Evolutionary conservation across 2,113 vertebrate species (phyloP).

Genomic region (Pachyramphus minor): DNA sequence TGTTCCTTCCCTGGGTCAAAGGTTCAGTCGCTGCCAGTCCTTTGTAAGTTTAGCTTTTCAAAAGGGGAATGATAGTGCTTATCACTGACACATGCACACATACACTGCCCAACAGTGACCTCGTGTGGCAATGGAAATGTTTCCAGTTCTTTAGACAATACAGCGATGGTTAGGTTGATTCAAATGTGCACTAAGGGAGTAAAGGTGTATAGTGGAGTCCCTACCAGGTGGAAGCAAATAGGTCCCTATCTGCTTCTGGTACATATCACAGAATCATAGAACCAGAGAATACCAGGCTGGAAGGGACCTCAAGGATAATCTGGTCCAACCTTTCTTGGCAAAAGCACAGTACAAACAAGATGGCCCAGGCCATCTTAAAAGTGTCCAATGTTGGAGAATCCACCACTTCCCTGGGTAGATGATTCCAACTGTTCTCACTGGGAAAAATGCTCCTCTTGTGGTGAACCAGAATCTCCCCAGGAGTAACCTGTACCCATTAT

Average conservation of each 20-base stretch:
- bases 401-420: not conserved
- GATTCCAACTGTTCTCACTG: not conserved
- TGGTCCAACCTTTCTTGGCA: not conserved
- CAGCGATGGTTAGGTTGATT: not conserved
- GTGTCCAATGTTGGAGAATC: not conserved
- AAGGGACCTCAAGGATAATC: not conserved
- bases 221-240: not conserved
- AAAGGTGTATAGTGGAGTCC: not conserved
- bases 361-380: not conserved
- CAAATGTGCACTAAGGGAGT: not conserved
- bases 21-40: not conserved
- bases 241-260: not conserved
- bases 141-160: not conserved
- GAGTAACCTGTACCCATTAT: not conserved
- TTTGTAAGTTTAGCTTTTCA: not conserved
- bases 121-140: not conserved
- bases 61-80: not conserved
- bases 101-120: constrained; percentile 32
- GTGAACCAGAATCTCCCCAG: not conserved
- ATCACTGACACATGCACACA: not conserved
- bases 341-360: not conserved
- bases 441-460: not conserved
- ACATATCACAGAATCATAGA: not conserved
- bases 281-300: not conserved
- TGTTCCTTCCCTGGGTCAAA: not conserved